A percentile compares a stretch with the other conserved stretches of the same genome.
These are phyloP conservation scores for Pyrocephalus nanus DNA, from an alignment of 2,797 vertebrate species.

Conservation along the genomic window DNA sequence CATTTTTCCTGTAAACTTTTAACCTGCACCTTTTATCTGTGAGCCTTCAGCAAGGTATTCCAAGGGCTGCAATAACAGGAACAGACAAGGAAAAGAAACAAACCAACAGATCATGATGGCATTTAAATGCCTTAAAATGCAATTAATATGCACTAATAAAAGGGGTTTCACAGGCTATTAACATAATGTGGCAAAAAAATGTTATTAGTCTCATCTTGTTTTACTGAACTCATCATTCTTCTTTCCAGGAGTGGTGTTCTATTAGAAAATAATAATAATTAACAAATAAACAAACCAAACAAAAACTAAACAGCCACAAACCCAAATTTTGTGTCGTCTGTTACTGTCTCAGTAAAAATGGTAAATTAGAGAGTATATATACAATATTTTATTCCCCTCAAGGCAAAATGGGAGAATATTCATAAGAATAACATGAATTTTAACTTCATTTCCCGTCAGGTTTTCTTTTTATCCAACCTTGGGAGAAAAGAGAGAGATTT, in stretches of 20 bases:
- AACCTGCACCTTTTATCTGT: background rate
- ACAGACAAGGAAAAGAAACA: background rate
- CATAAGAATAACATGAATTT: background rate
- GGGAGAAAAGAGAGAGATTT: background rate
- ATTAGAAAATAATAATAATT: background rate
- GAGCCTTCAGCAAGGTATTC: background rate
- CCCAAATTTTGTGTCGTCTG: background rate
- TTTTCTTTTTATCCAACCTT: background rate
- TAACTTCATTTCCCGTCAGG: background rate
- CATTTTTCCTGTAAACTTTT: background rate
- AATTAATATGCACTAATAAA: constrained; percentile 20
- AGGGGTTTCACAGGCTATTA: constrained; percentile 24
- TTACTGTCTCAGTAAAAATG: background rate
- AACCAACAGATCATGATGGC: background rate
- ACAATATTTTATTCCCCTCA: background rate
- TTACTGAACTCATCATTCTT: constrained; percentile 18
- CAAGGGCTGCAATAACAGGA: background rate
- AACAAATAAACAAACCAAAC: background rate
- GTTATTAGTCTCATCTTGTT: background rate
- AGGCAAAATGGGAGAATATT: background rate
- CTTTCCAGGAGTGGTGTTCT: background rate
- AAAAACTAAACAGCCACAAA: background rate
- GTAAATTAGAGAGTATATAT: background rate
- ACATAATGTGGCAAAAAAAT: background rate
- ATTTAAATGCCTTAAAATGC: background rate